Base-by-base conservation (phyloP, 2,113 vertebrate species). In the Ifrita kowaldi region DNA sequence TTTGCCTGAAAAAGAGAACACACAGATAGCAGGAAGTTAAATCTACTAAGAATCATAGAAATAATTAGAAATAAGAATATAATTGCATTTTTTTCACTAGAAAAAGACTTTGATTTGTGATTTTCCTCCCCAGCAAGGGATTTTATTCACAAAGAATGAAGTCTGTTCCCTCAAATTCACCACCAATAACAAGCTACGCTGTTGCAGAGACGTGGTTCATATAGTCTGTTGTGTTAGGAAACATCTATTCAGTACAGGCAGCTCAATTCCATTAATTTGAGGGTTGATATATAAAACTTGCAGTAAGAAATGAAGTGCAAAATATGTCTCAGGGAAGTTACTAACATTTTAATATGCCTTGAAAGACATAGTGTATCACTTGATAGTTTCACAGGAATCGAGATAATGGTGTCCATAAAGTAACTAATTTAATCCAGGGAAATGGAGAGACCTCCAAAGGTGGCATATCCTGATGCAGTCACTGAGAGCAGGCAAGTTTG, bases 1-100 rank as follows among this genome's bases (percentile, higher is more conserved):
- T 76, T 85, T 76, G 76, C 65, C 69, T 94, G 44, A 79, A 73
- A 65, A 89, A 84, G 60, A 93, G 84, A 91, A 81, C 63, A 85
- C 86, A 87, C 75, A 80, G 93, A 95, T 69, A 97, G 63, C 5
- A 10, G 78, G 84, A 97, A 94, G 56, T 57, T 85, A 94, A 50
- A 88, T 92, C 94, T 81, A 33, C 69, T 71, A 56, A 86, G 49
- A 74, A 41, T 90, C 44, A 65, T 14, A 91, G 65, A 96, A 95
- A 79, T 32, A 44, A 84, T 81, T 67, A 91, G 37, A 92, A 94
- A 70, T 32, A 42, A 64, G 28, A 87, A n/a, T 11, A 27, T 7
- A 20, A 5, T 14, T 18, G 1, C 50, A 26, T 1, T 24, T 37
- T n/a, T n/a, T 52, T 50, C 11, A n/a, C 55, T 85, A 46, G 50